These are phyloP conservation scores for Columba guinea DNA, from an alignment of 2,797 vertebrate species.

Conservation along the genomic window DNA sequence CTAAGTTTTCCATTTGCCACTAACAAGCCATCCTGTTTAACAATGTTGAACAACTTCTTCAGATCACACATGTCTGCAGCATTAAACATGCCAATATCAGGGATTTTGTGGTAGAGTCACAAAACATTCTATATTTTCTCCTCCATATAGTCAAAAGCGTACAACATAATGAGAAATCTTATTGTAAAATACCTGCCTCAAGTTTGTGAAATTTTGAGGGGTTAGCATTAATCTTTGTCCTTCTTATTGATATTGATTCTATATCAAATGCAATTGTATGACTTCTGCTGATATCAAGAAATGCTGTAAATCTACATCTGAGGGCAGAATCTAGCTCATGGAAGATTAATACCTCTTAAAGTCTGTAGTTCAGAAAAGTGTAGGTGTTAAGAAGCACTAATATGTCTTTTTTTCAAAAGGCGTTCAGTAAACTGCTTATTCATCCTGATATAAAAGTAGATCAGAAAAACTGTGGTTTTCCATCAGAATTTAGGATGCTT, in stretches of 20 bases:
- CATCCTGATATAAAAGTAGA: not conserved
- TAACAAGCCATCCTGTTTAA: not conserved
- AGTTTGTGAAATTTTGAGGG: not conserved
- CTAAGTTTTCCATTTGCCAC: not conserved
- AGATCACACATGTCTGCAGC: not conserved
- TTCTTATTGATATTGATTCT: conserved; percentile 14
- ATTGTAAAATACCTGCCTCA: not conserved
- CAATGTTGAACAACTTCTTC: not conserved
- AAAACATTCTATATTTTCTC: not conserved
- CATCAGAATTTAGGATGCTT: not conserved
- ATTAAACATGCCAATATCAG: not conserved
- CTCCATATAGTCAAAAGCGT: not conserved
- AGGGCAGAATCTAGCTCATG: not conserved
- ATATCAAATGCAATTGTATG: not conserved
- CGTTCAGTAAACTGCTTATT: conserved; percentile 31
- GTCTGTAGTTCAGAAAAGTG: not conserved
- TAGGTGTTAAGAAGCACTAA: conserved; percentile 26
- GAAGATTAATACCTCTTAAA: not conserved
- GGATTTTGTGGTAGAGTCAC: not conserved
- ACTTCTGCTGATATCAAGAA: not conserved
- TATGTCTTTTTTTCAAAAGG: not conserved
- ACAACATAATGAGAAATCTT: not conserved
- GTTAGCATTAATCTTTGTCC: not conserved
- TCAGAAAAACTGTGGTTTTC: not conserved
- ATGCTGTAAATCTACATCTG: not conserved